Conservation (phyloP, 2,797 vertebrate species). For the Lacerta viridis region DNA sequence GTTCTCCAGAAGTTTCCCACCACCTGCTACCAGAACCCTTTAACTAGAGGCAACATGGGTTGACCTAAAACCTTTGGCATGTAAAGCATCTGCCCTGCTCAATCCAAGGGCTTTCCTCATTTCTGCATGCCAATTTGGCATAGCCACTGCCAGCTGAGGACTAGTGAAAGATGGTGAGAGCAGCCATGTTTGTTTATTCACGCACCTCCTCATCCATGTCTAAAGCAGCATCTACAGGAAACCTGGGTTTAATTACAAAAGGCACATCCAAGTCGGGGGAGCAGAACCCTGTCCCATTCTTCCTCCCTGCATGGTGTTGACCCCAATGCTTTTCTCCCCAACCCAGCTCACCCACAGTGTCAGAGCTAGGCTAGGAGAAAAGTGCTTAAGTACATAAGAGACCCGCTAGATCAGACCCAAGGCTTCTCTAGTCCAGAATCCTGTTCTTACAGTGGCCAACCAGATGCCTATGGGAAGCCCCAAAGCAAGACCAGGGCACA, state of each 20-base stretch:
- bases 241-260: neutral
- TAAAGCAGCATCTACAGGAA: neutral
- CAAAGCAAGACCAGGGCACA: too few relatives aligned
- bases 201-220: neutral
- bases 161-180: neutral
- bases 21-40: neutral
- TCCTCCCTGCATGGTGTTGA: neutral
- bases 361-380: neutral
- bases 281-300: neutral
- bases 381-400: neutral
- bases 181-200: neutral
- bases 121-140: neutral
- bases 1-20: neutral
- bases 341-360: neutral
- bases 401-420: too few relatives aligned
- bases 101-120: neutral
- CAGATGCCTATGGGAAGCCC: too few relatives aligned
- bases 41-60: too few relatives aligned
- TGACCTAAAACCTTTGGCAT: neutral
- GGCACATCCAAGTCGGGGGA: neutral
- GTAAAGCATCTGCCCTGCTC: neutral
- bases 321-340: neutral
- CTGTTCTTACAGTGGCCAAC: too few relatives aligned
- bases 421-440: too few relatives aligned
- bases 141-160: neutral